Evolutionary conservation across 2,797 vertebrate genomes (phyloP).

Genomic region (Melanotaenia pygmaea): DNA sequence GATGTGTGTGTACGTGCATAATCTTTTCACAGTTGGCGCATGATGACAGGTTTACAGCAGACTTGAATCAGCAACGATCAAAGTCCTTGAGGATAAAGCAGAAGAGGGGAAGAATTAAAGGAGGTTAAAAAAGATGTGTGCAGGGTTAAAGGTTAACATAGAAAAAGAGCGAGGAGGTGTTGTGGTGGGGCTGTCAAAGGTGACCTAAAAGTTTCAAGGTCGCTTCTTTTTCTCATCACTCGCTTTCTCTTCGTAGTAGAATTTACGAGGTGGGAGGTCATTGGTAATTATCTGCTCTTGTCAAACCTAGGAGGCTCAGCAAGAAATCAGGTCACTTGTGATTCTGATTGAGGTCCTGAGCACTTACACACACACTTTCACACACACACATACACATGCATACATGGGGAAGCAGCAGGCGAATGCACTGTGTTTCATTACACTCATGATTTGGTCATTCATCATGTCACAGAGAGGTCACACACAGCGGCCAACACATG

Average conservation of each 20-base stretch:
- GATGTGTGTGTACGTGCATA: neutral
- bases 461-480: slow-evolving; percentile 72
- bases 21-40: neutral
- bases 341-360: slow-evolving; percentile 67
- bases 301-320: slow-evolving; percentile 56
- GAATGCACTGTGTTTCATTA: slow-evolving; percentile 67
- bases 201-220: slow-evolving; percentile 51
- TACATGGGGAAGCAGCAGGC: slow-evolving; percentile 46
- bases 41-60: slow-evolving; percentile 17
- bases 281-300: slow-evolving; percentile 66
- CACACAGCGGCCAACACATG: slow-evolving; percentile 50
- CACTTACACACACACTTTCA: slow-evolving; percentile 1
- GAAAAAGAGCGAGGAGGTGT: neutral
- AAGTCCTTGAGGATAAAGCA: neutral
- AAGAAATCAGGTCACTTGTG: slow-evolving; percentile 59
- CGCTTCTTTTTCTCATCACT: neutral
- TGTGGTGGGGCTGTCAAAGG: slow-evolving; percentile 23
- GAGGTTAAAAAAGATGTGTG: slow-evolving; percentile 10
- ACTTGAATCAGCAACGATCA: slow-evolving; percentile 24
- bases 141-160: slow-evolving; percentile 15
- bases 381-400: slow-evolving; percentile 3
- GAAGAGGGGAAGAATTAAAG: slow-evolving; percentile 17
- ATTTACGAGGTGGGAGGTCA: slow-evolving; percentile 54
- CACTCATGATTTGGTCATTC: slow-evolving; percentile 72
- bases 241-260: slow-evolving; percentile 20